These are phyloP conservation scores for Gymnoscopelus braueri DNA, from an alignment of 2,797 vertebrate genomes.

Conservation along the genomic window DNA sequence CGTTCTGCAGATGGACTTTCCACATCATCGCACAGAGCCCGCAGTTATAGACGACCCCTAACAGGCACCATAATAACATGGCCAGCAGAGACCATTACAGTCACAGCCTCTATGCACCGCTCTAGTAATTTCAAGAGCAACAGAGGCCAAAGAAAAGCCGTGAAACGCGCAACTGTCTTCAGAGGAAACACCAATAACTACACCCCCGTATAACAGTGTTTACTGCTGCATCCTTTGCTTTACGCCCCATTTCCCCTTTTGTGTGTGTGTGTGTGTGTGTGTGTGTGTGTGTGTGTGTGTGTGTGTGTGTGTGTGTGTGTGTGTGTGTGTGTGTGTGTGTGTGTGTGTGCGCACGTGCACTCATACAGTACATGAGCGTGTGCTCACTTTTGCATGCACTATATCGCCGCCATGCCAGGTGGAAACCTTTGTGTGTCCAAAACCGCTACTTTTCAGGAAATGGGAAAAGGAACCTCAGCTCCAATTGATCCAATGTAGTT, in stretches of 20 bases:
- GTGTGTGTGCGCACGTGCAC: too few species aligned
- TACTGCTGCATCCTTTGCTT: neutral
- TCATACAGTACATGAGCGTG: too few species aligned
- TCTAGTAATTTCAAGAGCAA: neutral
- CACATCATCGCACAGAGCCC: conserved; percentile 8
- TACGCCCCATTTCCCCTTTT: neutral
- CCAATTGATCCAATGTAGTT: too few species aligned
- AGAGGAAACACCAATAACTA: conserved; percentile 13
- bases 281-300: conserved; percentile 4
- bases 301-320: neutral
- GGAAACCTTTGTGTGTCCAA: too few species aligned
- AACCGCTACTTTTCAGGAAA: too few species aligned
- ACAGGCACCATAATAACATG: conserved; percentile 24
- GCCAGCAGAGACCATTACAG: conserved; percentile 23
- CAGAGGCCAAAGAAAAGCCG: conserved; percentile 33
- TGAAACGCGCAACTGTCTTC: conserved; percentile 51
- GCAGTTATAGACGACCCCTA: conserved; percentile 32
- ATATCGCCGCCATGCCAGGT: too few species aligned
- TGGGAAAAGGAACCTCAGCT: too few species aligned
- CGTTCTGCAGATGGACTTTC: neutral
- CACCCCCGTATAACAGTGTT: too few species aligned
- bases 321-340: neutral
- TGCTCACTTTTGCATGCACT: neutral
- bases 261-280: neutral
- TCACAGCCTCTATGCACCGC: conserved; percentile 3